Evolutionary conservation across 2,113 vertebrate genomes (phyloP), one percentile per base, ranked within the genome.

Genomic region (Scartelaos histophorus): DNA sequence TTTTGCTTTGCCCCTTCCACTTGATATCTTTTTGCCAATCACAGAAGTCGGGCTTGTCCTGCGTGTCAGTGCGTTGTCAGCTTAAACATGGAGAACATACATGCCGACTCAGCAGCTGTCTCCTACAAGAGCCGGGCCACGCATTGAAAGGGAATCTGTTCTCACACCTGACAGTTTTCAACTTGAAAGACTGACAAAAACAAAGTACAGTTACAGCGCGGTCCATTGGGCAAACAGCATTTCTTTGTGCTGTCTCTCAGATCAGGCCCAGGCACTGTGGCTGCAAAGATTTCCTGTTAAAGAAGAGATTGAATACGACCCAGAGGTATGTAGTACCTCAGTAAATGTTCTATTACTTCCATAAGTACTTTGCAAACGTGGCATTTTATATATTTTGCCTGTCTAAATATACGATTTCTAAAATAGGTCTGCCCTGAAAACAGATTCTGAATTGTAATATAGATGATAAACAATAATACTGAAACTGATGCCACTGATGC

Each of bases 91-190:
- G 60, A 45, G 80, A 79, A 75, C 88, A 75, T 74, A 43, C 10
- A 78, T 87, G 90, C 88, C 73, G 74, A 78, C 75, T 90, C 90
- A 91, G 90, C 90, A 85, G 82, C 88, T 84, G 87, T 88, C 85
- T 80, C 79, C 64, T 21, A 75, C 73, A 87, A 81, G 68, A 81
- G 66, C 56, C 75, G 69, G 82, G 83, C 73, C 83, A 66, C 64
- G 67, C 74, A 65, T 76, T 82, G 67, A 82, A 86, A 85, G 69
- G 83, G 76, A 82, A 82, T 76, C 66, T 80, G 66, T 66, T 83
- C 67, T 70, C 67, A 66, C 70, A 65, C 53, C 51, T 80, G 85
- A 87, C 85, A 80, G 76, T 82, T 86, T 69, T 84, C 71, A 75
- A 87, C 72, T 85, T 79, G 75, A 78, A 74, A 78, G 77, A 85